A percentile compares a stretch with the other conserved stretches of the same genome.
These are phyloP conservation scores for Vesta saturnalis DNA, from an alignment of 2,888 invertebrate genomes.

Conservation along the genomic window DNA sequence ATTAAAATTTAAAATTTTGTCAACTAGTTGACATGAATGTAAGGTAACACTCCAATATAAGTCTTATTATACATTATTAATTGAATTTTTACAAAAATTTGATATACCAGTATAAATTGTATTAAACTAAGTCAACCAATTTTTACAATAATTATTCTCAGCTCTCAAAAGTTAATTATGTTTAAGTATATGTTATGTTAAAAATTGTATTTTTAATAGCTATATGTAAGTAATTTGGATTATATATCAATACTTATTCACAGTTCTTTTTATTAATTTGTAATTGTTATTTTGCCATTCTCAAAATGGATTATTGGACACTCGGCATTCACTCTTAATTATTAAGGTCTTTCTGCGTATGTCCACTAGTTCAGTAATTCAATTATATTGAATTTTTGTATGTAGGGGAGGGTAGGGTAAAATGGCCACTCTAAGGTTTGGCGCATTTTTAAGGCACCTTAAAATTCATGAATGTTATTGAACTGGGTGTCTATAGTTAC, in stretches of 20 bases:
- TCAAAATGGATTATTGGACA: no score
- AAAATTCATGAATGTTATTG: no score
- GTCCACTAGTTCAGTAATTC: no score
- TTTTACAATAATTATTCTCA: constrained; percentile 22
- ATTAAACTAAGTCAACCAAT: constrained; percentile 14
- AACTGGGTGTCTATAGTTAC: no score
- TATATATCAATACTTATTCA: constrained; percentile 9
- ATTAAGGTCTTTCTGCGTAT: no score
- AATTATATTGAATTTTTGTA: no score
- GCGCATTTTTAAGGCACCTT: no score
- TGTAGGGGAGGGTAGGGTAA: no score
- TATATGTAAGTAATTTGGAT: constrained; percentile 11
- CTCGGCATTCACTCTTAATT: no score
- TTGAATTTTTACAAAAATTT: constrained; percentile 31
- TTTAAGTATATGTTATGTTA: constrained; percentile 8
- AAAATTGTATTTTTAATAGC: constrained; percentile 12
- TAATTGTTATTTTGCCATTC: no score
- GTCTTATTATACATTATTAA: constrained; percentile 30
- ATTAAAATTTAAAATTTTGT: constrained; percentile 6
- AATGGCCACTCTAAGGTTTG: no score
- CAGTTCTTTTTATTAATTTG: neutral
- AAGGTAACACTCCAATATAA: constrained; percentile 39
- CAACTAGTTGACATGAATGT: constrained; percentile 33
- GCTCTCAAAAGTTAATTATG: constrained; percentile 5
- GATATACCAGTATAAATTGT: constrained; percentile 26